These are phyloP conservation scores for Peromyscus leucopus DNA, from an alignment of 2,113 vertebrate genomes.

Conservation along the genomic window DNA sequence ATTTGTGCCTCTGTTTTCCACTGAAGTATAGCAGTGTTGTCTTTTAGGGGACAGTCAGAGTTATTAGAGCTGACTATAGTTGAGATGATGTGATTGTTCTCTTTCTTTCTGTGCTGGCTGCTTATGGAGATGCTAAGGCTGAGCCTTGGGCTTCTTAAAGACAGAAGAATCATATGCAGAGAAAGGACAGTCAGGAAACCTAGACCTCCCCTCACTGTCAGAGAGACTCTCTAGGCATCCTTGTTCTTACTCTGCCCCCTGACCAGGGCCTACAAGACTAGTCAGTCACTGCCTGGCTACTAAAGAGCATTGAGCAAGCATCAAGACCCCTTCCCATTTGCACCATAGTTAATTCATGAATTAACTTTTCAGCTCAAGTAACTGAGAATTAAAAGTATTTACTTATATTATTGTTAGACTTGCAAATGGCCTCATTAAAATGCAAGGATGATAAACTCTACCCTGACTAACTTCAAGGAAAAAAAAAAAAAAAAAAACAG, in stretches of 20 bases:
- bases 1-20: not conserved
- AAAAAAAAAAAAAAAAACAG: not conserved
- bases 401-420: not conserved
- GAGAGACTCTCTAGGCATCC: rapidly evolving
- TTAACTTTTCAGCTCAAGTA: not conserved
- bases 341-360: not conserved
- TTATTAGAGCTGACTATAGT: not conserved
- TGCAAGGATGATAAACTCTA: conserved; percentile 40
- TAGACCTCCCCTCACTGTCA: not conserved
- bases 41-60: not conserved
- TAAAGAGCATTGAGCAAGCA: not conserved
- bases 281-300: not conserved
- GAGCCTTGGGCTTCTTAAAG: not conserved
- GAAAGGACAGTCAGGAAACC: rapidly evolving
- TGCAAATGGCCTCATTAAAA: conserved; percentile 64
- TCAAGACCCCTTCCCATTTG: not conserved
- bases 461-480: not conserved
- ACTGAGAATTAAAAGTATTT: not conserved
- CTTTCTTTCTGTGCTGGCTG: not conserved
- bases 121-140: not conserved
- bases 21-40: not conserved
- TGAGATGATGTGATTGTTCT: not conserved
- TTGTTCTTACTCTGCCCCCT: not conserved
- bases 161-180: rapidly evolving
- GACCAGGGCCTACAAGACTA: not conserved